These are phyloP conservation scores for Euphydryas editha DNA, from an alignment of 2,888 invertebrate species.

Conservation along the genomic window DNA sequence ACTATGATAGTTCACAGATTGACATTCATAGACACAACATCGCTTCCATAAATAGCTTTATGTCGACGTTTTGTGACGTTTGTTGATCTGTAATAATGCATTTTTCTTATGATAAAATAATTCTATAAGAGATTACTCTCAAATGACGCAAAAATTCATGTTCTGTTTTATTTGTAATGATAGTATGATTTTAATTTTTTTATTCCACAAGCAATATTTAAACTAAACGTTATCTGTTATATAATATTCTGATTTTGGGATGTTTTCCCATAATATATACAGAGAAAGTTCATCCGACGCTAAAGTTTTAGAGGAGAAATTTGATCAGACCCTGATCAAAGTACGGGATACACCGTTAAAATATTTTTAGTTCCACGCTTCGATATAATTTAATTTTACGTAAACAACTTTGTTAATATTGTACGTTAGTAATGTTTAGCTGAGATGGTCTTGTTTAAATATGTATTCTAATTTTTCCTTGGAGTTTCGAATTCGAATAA, in stretches of 20 bases:
- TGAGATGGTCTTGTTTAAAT: neutral
- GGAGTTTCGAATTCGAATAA: no score
- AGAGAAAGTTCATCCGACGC: slow-evolving; percentile 42
- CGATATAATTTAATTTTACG: slow-evolving; percentile 35
- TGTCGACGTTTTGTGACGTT: no score
- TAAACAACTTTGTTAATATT: slow-evolving; percentile 26
- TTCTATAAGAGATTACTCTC: no score
- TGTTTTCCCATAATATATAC: slow-evolving; percentile 6
- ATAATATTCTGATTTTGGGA: neutral
- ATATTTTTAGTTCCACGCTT: slow-evolving; percentile 38
- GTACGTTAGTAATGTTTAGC: slow-evolving; percentile 11
- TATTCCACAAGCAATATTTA: neutral
- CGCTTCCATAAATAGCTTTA: no score
- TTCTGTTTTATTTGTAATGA: neutral
- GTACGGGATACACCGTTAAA: slow-evolving; percentile 49
- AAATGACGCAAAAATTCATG: neutral
- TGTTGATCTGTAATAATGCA: no score
- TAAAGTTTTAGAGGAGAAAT: slow-evolving; percentile 63
- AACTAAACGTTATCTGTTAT: neutral
- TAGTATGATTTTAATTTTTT: neutral
- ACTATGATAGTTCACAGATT: no score
- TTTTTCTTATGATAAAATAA: no score
- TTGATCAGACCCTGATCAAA: slow-evolving; percentile 65
- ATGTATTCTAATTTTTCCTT: no score
- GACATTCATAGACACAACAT: no score